phyloP scores from a whole-genome alignment of 2,797 vertebrate genomes.

The Micromesistius poutassou region DNA sequence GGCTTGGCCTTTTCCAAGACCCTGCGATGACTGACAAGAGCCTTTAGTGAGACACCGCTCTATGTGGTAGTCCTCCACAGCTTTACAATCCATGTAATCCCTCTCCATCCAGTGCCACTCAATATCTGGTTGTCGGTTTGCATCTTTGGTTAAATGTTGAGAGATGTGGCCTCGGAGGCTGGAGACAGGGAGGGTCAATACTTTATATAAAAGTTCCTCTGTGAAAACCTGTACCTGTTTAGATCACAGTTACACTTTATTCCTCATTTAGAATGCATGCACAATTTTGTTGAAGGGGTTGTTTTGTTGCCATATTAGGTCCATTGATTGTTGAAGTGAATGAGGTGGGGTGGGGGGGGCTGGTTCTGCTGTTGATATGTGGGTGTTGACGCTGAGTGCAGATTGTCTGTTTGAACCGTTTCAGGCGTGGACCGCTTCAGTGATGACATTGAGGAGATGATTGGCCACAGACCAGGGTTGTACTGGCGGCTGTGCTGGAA shows the following conservation, averaged over 20 bases:
- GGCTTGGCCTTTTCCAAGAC: slow-evolving; percentile 46
- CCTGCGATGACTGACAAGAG: slow-evolving; percentile 52
- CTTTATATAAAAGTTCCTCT: neutral
- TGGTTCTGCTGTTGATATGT: too few species aligned
- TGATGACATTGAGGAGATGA: slow-evolving; percentile 89
- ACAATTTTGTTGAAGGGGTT: neutral
- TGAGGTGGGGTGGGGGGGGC: too few species aligned
- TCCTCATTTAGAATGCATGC: neutral
- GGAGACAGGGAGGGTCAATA: neutral
- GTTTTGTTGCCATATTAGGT: neutral
- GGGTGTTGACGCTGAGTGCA: neutral
- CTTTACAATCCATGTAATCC: neutral
- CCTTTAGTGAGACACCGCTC: slow-evolving; percentile 44
- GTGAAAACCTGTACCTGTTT: neutral
- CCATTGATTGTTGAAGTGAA: neutral
- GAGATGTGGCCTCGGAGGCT: slow-evolving; percentile 27
- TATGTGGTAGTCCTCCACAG: slow-evolving; percentile 48
- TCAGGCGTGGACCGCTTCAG: slow-evolving; percentile 87
- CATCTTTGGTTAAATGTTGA: slow-evolving; percentile 46
- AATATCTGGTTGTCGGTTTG: slow-evolving; percentile 44
- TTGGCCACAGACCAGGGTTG: slow-evolving; percentile 80
- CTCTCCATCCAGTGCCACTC: slow-evolving; percentile 31
- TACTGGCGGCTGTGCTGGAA: slow-evolving; percentile 94
- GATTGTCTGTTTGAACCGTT: slow-evolving; percentile 26
- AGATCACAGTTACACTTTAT: neutral